These are phyloP conservation scores for Noctilio leporinus DNA, from an alignment of 2,113 vertebrate species.

Conservation along the genomic window DNA sequence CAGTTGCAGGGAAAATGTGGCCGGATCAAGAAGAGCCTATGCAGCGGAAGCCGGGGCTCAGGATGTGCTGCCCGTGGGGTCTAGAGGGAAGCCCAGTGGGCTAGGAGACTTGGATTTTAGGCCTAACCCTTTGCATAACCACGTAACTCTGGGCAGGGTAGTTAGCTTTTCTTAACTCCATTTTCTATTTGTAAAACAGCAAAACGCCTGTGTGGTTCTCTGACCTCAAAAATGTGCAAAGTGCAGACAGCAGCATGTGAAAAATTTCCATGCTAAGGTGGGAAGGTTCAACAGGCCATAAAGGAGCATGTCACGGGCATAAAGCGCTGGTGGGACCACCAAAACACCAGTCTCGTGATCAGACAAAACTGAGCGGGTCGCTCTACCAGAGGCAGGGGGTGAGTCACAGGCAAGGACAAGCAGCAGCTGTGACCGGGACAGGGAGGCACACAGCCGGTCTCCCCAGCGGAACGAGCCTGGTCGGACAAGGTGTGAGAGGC, in stretches of 20 bases:
- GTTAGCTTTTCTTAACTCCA: not conserved
- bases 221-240: not conserved
- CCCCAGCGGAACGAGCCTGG: not conserved
- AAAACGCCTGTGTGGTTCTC: not conserved
- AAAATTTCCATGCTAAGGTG: not conserved
- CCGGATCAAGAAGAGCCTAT: not conserved
- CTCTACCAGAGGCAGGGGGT: too few species aligned
- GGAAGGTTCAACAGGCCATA: not conserved
- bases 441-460: too few species aligned
- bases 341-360: not conserved
- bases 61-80: not conserved
- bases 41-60: not conserved
- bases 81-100: not conserved
- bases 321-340: not conserved
- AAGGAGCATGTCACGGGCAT: not conserved
- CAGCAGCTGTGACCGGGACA: fast-evolving
- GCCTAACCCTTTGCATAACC: not conserved
- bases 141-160: not conserved
- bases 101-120: not conserved
- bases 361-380: too few species aligned
- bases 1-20: not conserved
- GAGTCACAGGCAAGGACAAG: too few species aligned
- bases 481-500: not conserved
- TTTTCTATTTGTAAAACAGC: not conserved
- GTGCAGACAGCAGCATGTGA: not conserved